Base-by-base conservation (phyloP, 2,888 invertebrate genomes). In the Mellilla xanthometata region DNA sequence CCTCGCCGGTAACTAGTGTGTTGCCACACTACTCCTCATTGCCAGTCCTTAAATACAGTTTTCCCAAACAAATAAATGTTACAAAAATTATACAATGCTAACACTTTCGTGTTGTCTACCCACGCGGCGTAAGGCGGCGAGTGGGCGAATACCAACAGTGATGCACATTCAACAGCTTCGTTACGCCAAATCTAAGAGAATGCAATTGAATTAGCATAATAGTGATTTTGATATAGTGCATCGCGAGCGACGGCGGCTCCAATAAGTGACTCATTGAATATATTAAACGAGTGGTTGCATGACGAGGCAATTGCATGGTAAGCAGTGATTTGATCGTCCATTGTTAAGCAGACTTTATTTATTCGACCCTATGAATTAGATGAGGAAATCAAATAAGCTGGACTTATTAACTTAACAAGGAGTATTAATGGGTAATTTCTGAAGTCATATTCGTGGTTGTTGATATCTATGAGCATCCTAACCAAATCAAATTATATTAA, bases 141-240 rank as follows among this genome's bases (percentile, higher is more conserved):
- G 81, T 82, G 77, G 81, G 83, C 72, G 80, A 72, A 60, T 68
- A 73, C 74, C 71, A 75, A 76, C 75, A 77, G 72, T 72, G 73
- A 77, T 78, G 79, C 67, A 61, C 59, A 69, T 68, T 55, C 54
- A 49, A 58, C 53, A 57, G 68, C 58, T 65, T 74, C 65, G 63
- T 68, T 69, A 70, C 62, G 71, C 64, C 69, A 68, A 77, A 73
- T 67, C 60, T 65, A 52, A 66, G 58, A 60, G 56, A 61, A 65
- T 67, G 41, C 51, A 62, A 69, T 68, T 68, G 49, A 66, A 71
- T 74, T 72, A 68, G 62, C 62, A 71, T 68, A 64, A 63, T 42
- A 48, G 52, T 41, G 23, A 43, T 32, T 34, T 31, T 57, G 39
- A 41, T 64, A 51, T 48, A 56, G 51, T 43, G 49, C 50, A 62